phyloP scores from a whole-genome alignment of 2,797 vertebrate species.

The Arctocebus calabarensis region DNA sequence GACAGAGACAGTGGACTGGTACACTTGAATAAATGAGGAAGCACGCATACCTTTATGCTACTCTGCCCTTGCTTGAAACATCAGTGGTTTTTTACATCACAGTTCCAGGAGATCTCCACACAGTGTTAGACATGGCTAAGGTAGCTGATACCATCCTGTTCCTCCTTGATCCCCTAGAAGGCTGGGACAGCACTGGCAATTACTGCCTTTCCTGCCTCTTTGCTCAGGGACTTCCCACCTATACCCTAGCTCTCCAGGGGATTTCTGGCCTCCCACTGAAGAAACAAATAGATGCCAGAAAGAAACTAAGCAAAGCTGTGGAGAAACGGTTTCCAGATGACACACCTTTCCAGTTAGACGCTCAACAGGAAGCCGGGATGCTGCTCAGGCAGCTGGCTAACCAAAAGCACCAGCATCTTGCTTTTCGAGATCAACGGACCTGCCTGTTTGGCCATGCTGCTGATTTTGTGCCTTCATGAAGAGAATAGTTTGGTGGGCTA shows the following conservation, averaged over 20 bases:
- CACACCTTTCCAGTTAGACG: constrained; percentile 92
- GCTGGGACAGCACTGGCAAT: constrained; percentile 95
- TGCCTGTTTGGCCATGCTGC: constrained; percentile 92
- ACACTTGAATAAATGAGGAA: constrained; percentile 82
- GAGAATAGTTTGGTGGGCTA: constrained; percentile 91
- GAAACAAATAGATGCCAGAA: constrained; percentile 92
- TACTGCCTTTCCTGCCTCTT: constrained; percentile 97
- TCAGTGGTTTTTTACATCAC: constrained; percentile 93
- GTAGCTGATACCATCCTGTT: constrained; percentile 96
- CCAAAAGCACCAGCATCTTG: constrained; percentile 94
- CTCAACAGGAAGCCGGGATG: constrained; percentile 91
- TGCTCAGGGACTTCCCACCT: constrained; percentile 96
- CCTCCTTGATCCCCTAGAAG: constrained; percentile 92
- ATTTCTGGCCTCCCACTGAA: constrained; percentile 91
- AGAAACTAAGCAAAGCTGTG: constrained; percentile 90
- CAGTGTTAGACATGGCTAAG: constrained; percentile 95
- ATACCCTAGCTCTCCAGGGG: constrained; percentile 93
- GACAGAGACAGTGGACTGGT: constrained; percentile 86
- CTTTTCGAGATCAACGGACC: constrained; percentile 93
- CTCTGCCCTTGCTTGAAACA: constrained; percentile 94
- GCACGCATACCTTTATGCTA: constrained; percentile 90
- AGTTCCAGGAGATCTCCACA: constrained; percentile 92
- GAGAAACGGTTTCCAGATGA: constrained; percentile 94
- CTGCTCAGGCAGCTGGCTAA: constrained; percentile 93
- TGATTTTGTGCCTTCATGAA: constrained; percentile 88